Evolutionary conservation across 2,797 vertebrate genomes (phyloP).

Genomic region (Cynopterus sphinx): DNA sequence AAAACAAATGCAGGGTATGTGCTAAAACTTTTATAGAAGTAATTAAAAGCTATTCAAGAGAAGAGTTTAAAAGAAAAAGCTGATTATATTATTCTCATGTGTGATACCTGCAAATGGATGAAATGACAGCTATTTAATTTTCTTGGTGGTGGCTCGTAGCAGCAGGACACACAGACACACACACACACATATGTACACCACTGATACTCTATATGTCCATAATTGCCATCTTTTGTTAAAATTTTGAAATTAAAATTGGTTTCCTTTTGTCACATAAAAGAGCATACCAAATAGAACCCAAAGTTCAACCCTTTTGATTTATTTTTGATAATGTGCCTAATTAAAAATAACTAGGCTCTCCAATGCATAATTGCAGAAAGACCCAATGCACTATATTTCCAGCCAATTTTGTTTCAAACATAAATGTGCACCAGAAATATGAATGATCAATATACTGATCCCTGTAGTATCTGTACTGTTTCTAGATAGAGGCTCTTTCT

Average conservation of each 20-base stretch:
- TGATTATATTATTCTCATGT: background rate
- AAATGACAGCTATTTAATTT: background rate
- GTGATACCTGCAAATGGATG: background rate
- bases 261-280: conserved; percentile 71
- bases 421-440: conserved; percentile 74
- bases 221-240: conserved; percentile 37
- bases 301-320: conserved; percentile 67
- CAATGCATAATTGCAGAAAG: conserved; percentile 78
- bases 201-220: background rate
- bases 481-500: conserved; percentile 77
- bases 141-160: background rate
- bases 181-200: background rate
- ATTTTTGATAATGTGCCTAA: conserved; percentile 78
- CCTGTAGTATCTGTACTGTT: conserved; percentile 66
- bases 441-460: conserved; percentile 75
- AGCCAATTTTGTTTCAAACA: conserved; percentile 79
- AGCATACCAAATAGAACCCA: conserved; percentile 57
- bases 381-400: conserved; percentile 71
- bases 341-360: conserved; percentile 84
- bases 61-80: background rate
- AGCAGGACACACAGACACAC: background rate
- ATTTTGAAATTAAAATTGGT: conserved; percentile 54
- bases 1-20: background rate
- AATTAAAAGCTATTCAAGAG: background rate
- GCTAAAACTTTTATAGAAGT: conserved; percentile 12